A percentile compares a stretch with the other conserved stretches of the same genome.
phyloP scores from a whole-genome alignment of 92 coral and sea anemone species.

The Phymanthus crucifer region DNA sequence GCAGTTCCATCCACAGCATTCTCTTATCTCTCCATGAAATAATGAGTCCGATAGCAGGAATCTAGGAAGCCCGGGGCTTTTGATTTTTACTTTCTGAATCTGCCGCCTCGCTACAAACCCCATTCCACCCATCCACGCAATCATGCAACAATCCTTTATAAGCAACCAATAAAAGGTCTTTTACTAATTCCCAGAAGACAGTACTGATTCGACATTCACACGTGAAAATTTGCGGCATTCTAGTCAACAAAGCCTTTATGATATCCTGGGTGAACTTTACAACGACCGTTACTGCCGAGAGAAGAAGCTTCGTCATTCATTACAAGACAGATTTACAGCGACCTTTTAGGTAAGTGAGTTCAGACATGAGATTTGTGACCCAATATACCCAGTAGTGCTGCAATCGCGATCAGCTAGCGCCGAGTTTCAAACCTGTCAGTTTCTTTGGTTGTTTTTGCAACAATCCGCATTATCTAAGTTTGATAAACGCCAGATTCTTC shows the following conservation, averaged over 20 bases:
- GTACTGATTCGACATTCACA: slow-evolving; percentile 2
- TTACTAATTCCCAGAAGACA: slow-evolving; percentile 17
- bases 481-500: neutral
- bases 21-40: neutral
- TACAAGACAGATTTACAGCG: neutral
- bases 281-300: neutral
- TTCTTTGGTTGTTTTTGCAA: neutral
- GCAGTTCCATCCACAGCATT: neutral
- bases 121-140: slow-evolving; percentile 4
- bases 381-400: neutral
- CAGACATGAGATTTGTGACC: neutral
- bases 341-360: slow-evolving; percentile 7
- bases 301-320: neutral
- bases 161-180: neutral
- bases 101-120: slow-evolving; percentile 5
- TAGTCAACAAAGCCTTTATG: neutral
- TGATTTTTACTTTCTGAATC: neutral
- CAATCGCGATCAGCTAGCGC: too few species aligned
- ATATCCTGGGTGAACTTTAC: neutral
- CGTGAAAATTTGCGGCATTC: neutral
- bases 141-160: neutral
- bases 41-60: neutral
- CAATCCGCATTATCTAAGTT: neutral
- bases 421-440: neutral
- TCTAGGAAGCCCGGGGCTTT: slow-evolving; percentile 8